Evolutionary conservation across 2,797 vertebrate species (phyloP).

Genomic region (Leptatherina wallacei): DNA sequence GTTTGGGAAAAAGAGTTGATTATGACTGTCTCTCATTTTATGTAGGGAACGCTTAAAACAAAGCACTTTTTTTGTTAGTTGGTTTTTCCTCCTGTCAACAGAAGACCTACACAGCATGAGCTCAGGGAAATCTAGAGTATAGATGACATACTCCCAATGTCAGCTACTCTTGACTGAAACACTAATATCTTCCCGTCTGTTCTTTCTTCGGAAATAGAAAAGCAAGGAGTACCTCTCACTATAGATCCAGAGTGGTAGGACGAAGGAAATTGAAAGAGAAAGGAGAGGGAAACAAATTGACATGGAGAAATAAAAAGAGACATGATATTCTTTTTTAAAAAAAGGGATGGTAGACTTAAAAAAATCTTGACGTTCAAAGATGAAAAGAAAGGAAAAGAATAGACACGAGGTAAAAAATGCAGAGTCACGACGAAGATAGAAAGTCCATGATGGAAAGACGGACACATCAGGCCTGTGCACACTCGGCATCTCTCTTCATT

Average conservation of each 20-base stretch:
- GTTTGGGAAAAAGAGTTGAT: no score
- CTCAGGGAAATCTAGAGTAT: not conserved
- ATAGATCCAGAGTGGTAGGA: not conserved
- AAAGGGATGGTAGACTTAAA: not conserved
- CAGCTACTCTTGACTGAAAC: not conserved
- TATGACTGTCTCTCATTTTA: not conserved
- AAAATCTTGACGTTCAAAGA: not conserved
- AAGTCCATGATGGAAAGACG: conserved; percentile 5
- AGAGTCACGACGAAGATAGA: conserved; percentile 3
- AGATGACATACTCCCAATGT: not conserved
- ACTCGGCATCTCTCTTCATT: conserved; percentile 14
- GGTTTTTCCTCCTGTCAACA: not conserved
- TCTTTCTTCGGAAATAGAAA: not conserved
- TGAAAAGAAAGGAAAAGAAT: not conserved
- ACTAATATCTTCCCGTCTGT: not conserved
- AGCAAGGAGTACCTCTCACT: not conserved
- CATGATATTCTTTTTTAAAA: not conserved
- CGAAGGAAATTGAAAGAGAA: conserved; percentile 9
- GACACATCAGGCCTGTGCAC: conserved; percentile 16
- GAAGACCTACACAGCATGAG: not conserved
- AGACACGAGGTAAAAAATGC: not conserved
- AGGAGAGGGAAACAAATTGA: conserved; percentile 1
- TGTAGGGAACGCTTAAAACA: not conserved
- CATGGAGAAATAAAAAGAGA: not conserved
- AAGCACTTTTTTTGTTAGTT: not conserved